These are phyloP conservation scores for Craterocephalus amniculus DNA, from an alignment of 2,797 vertebrate genomes.

Conservation along the genomic window DNA sequence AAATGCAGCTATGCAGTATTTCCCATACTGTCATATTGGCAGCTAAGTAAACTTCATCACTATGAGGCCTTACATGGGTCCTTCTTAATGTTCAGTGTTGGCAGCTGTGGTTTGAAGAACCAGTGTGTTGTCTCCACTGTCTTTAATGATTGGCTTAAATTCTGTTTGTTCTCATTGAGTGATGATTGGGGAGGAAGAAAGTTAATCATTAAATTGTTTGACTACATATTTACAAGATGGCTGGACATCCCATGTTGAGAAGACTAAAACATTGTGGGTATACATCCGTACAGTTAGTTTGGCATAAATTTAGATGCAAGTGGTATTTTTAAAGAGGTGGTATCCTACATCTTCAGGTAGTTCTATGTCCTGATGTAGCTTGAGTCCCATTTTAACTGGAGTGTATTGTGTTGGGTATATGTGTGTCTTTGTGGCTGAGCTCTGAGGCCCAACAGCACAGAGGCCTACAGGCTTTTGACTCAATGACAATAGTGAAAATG, in stretches of 20 bases:
- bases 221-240: slow-evolving; percentile 38
- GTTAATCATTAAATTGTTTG: slow-evolving; percentile 54
- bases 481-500: slow-evolving; percentile 72
- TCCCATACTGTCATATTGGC: no score
- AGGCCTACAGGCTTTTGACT: slow-evolving; percentile 69
- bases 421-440: slow-evolving; percentile 52
- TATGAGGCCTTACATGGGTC: not conserved
- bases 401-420: slow-evolving; percentile 43
- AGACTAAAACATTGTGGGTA: slow-evolving; percentile 14
- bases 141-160: slow-evolving; percentile 26
- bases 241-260: not conserved
- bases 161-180: slow-evolving; percentile 47
- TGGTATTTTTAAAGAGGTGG: not conserved
- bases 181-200: slow-evolving; percentile 38
- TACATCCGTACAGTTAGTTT: slow-evolving; percentile 7
- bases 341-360: slow-evolving; percentile 1
- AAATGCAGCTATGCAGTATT: not conserved
- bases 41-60: no score
- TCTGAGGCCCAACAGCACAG: slow-evolving; percentile 53
- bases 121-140: slow-evolving; percentile 13
- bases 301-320: not conserved
- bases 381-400: slow-evolving; percentile 9
- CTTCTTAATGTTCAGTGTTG: slow-evolving; percentile 9
- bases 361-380: slow-evolving; percentile 19
- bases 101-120: slow-evolving; percentile 9